phyloP scores from a whole-genome alignment of 2,113 vertebrate species.

The Perca schrenkii region DNA sequence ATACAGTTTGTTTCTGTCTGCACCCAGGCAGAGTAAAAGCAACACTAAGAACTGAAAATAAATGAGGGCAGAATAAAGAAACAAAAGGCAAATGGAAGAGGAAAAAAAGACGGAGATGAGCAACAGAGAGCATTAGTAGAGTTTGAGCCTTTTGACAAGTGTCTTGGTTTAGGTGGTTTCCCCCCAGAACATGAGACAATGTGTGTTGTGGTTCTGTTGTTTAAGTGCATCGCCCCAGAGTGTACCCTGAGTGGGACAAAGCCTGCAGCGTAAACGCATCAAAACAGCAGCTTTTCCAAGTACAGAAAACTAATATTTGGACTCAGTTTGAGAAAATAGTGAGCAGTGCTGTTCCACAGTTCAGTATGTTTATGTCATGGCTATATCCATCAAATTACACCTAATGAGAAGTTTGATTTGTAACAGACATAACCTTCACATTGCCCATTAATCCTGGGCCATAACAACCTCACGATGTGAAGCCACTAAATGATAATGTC shows the following conservation, averaged over 20 bases:
- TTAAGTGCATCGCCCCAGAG: conserved; percentile 35
- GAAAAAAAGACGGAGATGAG: background rate
- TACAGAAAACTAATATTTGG: conserved; percentile 18
- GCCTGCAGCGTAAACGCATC: background rate
- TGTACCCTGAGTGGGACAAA: conserved; percentile 26
- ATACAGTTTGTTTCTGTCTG: conserved; percentile 32
- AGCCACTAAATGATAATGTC: conserved; percentile 12
- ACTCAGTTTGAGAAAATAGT: background rate
- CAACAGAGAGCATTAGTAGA: conserved; percentile 9
- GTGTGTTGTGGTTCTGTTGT: conserved; percentile 37
- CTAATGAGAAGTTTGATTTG: conserved; percentile 18
- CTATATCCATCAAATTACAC: conserved; percentile 17
- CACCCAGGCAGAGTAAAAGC: conserved; percentile 12
- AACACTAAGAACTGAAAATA: conserved; percentile 81
- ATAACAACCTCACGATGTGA: background rate
- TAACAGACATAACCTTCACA: conserved; percentile 14
- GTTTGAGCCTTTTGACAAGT: conserved; percentile 33
- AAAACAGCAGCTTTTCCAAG: background rate
- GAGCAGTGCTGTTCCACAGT: background rate
- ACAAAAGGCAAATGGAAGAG: conserved; percentile 1
- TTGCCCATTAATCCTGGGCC: conserved; percentile 12
- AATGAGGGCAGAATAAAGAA: conserved; percentile 61
- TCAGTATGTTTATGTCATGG: background rate
- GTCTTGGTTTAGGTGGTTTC: conserved; percentile 38
- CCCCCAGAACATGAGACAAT: conserved; percentile 10